Base-by-base conservation (phyloP, 2,888 invertebrate genomes). In the Pyrrhia umbra region DNA sequence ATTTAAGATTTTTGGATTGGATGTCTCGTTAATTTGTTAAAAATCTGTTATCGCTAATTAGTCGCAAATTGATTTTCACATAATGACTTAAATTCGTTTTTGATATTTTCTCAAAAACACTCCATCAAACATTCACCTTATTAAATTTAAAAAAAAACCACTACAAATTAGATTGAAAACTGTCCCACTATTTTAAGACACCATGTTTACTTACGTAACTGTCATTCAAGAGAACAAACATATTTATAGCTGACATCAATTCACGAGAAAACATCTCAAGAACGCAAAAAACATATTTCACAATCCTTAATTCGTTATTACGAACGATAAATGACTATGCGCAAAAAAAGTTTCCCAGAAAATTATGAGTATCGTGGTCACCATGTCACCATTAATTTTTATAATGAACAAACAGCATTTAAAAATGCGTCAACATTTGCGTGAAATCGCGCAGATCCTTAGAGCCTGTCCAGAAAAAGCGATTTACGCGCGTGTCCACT, bases 401-500 rank as follows among this genome's bases (percentile, higher is more conserved):
- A 50, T 55, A 71, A 71, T 64, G 37, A 68, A 57, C 25, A 77
- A n/a, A n/a, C n/a, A n/a, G 61, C 75, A 69, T 49, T 77, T 59
- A 43, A 49, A 62, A 58, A 67, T 74, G 52, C 75, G 75, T 77
- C 75, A 80, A 47, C 13, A 47, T 8, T 66, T 63, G 58, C 66
- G 69, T 68, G 59, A 75, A 75, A 64, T 64, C 46, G 25, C 23
- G 13, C 10, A 61, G 65, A 61, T 51, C 9, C n/a, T 51, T 69
- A 55, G 61, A 61, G 61, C 63, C 61, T 23, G 37, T 34, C 60
- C 52, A 66, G n/a, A n/a, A n/a, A n/a, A n/a, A n/a, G n/a, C n/a
- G n/a, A n/a, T n/a, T n/a, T n/a, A n/a, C n/a, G n/a, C n/a, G n/a
- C n/a, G n/a, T n/a, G n/a, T n/a, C n/a, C n/a, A n/a, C n/a, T n/a